phyloP scores from a whole-genome alignment of 2,797 vertebrate species.

The Sphenodon punctatus region DNA sequence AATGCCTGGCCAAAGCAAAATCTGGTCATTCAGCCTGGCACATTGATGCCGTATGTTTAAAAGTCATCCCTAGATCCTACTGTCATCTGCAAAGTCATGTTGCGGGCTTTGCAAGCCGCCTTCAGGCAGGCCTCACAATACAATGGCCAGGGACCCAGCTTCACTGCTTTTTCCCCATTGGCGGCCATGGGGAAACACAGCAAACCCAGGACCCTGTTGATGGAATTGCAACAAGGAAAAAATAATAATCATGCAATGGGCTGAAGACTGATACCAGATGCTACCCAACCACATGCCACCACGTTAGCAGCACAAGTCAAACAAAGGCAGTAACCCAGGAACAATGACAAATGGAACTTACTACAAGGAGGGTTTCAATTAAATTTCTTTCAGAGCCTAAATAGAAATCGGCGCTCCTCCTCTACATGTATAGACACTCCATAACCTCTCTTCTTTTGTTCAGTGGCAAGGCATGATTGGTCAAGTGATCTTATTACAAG shows the following conservation, averaged over 20 bases:
- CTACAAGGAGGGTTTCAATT: background rate
- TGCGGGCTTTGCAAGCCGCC: background rate
- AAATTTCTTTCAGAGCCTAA: background rate
- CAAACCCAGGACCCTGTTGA: too few relatives aligned
- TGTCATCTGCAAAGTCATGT: background rate
- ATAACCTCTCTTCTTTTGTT: background rate
- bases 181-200: too few relatives aligned
- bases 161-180: too few relatives aligned
- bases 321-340: background rate
- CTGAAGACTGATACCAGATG: background rate
- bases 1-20: background rate
- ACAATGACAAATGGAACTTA: background rate
- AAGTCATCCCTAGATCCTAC: background rate
- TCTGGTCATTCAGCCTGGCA: background rate
- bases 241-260: background rate
- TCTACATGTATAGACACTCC: accelerated
- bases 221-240: background rate
- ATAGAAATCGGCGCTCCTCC: background rate
- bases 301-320: background rate
- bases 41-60: background rate
- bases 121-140: background rate
- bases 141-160: too few relatives aligned
- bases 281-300: background rate
- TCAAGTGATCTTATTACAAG: background rate
- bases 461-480: background rate